A percentile compares a stretch with the other conserved stretches of the same genome.
Evolutionary conservation across 2,888 invertebrate genomes (phyloP).

Genomic region (Neoitamus cyanurus): DNA sequence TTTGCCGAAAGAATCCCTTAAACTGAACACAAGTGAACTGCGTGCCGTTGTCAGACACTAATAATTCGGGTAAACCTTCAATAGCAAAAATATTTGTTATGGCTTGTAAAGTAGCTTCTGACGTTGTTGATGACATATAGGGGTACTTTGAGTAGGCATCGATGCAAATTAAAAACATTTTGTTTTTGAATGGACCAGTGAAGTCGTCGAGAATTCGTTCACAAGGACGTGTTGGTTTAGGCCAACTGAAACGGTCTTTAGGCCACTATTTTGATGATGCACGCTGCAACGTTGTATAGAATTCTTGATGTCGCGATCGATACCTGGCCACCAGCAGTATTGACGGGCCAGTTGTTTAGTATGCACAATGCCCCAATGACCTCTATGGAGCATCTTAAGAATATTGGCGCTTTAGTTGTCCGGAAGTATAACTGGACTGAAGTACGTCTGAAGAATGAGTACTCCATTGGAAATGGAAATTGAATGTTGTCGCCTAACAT

Average conservation of each 20-base stretch:
- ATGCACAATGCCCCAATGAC: conserved; percentile 38
- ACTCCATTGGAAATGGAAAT: neutral
- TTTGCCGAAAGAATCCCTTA: neutral
- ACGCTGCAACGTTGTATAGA: no score
- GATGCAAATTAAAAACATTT: neutral
- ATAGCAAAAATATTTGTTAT: neutral
- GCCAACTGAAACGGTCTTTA: no score
- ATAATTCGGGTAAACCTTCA: neutral
- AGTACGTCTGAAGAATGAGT: neutral
- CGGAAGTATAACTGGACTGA: neutral
- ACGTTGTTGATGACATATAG: neutral
- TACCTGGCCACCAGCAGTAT: conserved; percentile 47
- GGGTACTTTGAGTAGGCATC: neutral
- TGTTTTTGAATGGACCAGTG: neutral
- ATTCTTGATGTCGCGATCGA: conserved; percentile 23
- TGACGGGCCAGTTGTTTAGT: conserved; percentile 41
- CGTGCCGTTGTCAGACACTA: neutral
- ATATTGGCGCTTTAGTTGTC: neutral
- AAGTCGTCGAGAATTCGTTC: neutral
- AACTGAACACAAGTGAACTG: neutral
- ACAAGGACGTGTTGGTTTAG: neutral
- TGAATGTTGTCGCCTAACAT: conserved; percentile 14
- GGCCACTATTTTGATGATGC: no score
- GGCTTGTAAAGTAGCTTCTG: neutral
- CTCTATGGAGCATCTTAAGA: conserved; percentile 2